Evolutionary conservation across 37 sponge, comb jelly and placozoan genomes (phyloP), one percentile per base, ranked within the genome.

Genomic region (Beroe forskalii): DNA sequence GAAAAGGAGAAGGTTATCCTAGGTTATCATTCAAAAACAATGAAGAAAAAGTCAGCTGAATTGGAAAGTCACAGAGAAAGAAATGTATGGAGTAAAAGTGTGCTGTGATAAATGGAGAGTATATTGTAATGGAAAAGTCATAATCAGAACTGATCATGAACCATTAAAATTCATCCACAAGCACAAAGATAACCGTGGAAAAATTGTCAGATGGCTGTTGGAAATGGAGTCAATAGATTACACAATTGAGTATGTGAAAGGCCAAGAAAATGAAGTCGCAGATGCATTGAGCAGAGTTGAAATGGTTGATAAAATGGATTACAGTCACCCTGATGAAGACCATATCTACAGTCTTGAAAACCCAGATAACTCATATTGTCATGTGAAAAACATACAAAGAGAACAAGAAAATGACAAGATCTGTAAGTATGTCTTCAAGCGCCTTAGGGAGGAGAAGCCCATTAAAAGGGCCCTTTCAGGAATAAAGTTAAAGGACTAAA

Each of bases 21-120:
- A 41, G 60, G 24, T 33, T 86, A 86, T 30, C 19, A 9, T 60
- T 60, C 61, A 22, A 43, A 55, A 43, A 55, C 12, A 9, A 17
- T 60, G 22, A 4, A 86, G 60, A n/a, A 20, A 55, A 17, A 8
- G 2, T n/a, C n/a, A n/a, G n/a, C n/a, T n/a, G n/a, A n/a, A n/a
- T n/a, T 86, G 61, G 61, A 31, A 4, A 2, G 89, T n/a, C 9
- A 86, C 89, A 9, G 61, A 55, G 8, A 86, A 33, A 33, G 89
- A 86, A 27, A 32, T 86, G 60, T 55, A 32, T 60, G 89, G 60
- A 24, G 28, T 86, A n/a, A 27, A 42, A 19, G 4, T 1, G 40
- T 4, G 6, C 19, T 4, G 37, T 12, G 3, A 38, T 4, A 72
- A 72, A 38, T 72, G 38, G 40, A 4, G 12, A 28, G 8, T 38